A percentile compares a stretch with the other conserved stretches of the same genome.
These are phyloP conservation scores for Acleris sparsana DNA, from an alignment of 2,888 invertebrate genomes.

Conservation along the genomic window DNA sequence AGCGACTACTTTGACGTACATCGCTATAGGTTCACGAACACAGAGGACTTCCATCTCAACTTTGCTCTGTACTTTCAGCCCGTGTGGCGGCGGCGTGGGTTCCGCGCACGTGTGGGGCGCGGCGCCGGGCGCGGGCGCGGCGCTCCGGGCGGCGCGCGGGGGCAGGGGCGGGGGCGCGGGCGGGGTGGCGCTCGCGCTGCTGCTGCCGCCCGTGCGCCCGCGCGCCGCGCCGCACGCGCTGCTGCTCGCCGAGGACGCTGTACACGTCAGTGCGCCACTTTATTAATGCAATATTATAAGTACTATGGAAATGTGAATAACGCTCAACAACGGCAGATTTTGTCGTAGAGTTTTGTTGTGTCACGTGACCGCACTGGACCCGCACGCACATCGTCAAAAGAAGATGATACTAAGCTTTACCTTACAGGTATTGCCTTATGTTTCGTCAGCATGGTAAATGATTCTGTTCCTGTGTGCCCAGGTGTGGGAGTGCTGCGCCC, in stretches of 20 bases:
- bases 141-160: slow-evolving; percentile 9
- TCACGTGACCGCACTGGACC: no score
- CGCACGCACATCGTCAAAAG: no score
- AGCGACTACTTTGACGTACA: no score
- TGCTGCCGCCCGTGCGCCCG: slow-evolving; percentile 29
- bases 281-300: no score
- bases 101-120: slow-evolving; percentile 40
- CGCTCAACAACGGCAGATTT: no score
- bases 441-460: no score
- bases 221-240: slow-evolving; percentile 31
- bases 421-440: no score
- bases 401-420: no score
- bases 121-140: slow-evolving; percentile 40
- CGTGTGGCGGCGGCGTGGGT: slow-evolving; percentile 39
- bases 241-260: slow-evolving; percentile 7
- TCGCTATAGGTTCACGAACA: no score
- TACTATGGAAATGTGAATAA: no score
- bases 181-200: slow-evolving; percentile 35
- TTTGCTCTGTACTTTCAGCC: slow-evolving; percentile 31
- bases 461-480: background rate
- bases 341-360: no score
- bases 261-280: slow-evolving; percentile 6
- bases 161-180: slow-evolving; percentile 39
- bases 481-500: slow-evolving; percentile 20
- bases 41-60: no score